Base-by-base conservation (phyloP, 1,140 invertebrate species). In the Achatina immaculata region DNA sequence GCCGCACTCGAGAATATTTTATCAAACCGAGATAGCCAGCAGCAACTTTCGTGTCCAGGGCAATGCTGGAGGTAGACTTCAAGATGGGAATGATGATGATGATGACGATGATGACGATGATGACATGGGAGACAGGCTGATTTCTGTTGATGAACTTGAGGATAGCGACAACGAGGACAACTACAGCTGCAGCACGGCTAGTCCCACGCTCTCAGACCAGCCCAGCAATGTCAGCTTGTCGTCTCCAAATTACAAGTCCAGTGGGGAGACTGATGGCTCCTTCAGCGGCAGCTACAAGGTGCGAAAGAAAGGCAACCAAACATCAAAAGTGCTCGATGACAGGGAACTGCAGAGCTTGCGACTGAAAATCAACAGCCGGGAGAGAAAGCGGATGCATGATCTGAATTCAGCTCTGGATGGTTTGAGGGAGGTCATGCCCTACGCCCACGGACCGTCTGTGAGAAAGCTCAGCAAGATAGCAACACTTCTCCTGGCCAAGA, bases 401-500 rank as follows among this genome's bases (percentile, higher is more conserved):
- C 81, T 92, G 34, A 92, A 91, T 80, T 85, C 88, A 1, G 91
- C 91, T 19, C 81, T 92, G 38, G 91, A 92, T 82, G 89, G 89
- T 40, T 81, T 92, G n/a, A 81, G 91, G 36, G 89, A 91, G 71
- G 91, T 92, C 45, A 92, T 92, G 89, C 91, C 91, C 0, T 92
- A 92, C 77, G 97, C 97, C 3, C 97, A 99, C 89, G 98, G 98
- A 21, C 98, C 98, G 0, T 98, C 97, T 4, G 98, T 99, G 9
- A 93, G 98, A 51, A 99, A 99, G 91, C 92, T 99, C 24, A 98
- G 96, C n/a, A 99, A 99, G 92, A 99, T 99, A 85, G 98, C 98
- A 24, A 99, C 98, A 0, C 92, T 99, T 4, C 92, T 99, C 0
- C 92, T 99, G 72, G 98, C 98, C 68, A 99, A 99, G 91, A 99